These are phyloP conservation scores for Darwinula stevensoni DNA, from an alignment of 2,888 invertebrate species.

Conservation along the genomic window DNA sequence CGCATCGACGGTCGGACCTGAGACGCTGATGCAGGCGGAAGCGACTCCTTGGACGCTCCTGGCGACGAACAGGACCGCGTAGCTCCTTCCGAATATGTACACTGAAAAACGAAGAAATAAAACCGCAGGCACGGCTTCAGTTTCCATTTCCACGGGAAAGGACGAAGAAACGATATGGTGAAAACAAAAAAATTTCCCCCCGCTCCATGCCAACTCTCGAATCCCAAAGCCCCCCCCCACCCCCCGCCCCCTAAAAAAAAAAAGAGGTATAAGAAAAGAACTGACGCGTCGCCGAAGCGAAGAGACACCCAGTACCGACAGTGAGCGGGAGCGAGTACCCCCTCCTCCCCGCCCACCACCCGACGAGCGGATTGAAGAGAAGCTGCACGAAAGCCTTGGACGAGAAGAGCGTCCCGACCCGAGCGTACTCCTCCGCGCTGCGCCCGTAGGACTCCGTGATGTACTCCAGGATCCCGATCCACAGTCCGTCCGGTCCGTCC, in stretches of 20 bases:
- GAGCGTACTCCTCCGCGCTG: no score
- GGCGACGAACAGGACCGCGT: conserved; percentile 33
- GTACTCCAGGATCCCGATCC: no score
- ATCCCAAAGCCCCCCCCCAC: no score
- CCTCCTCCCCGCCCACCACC: conserved; percentile 28
- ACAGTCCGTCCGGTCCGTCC: no score
- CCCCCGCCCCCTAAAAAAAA: no score
- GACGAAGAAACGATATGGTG: no score
- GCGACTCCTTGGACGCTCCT: conserved; percentile 47
- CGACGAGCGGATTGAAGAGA: conserved; percentile 39
- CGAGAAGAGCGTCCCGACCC: conserved; percentile 21
- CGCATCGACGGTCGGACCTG: no score
- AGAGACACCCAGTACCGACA: conserved; percentile 31
- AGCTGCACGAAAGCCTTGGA: conserved; percentile 53
- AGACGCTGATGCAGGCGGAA: conserved; percentile 44
- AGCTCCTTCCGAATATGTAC: conserved; percentile 40
- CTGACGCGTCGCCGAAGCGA: conserved; percentile 35
- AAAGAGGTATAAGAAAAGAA: conserved; percentile 10
- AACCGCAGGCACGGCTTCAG: background rate
- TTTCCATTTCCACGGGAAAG: no score
- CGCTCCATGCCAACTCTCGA: no score
- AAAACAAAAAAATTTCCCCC: no score
- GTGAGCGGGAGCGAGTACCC: conserved; percentile 37
- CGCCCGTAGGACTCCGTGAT: no score
- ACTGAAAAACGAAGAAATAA: conserved; percentile 21